Evolutionary conservation across 2,113 vertebrate genomes (phyloP).

Genomic region (Corythaeola cristata): DNA sequence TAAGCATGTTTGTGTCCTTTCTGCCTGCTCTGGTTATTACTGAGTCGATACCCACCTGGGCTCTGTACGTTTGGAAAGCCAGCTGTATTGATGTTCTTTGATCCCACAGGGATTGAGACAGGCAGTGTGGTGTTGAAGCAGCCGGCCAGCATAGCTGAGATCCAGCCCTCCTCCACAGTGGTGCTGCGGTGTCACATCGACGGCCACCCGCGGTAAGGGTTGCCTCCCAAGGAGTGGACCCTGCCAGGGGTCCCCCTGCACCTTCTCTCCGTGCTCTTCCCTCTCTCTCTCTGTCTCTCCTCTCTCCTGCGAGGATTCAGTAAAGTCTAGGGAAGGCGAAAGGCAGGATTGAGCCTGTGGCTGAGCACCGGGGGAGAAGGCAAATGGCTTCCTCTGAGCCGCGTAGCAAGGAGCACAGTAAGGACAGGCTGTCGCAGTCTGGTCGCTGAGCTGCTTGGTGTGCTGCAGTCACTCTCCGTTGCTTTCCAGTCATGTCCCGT

Average conservation of each 20-base stretch:
- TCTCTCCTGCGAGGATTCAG: slow-evolving; percentile 29
- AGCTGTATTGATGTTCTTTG: background rate
- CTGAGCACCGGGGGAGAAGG: slow-evolving; percentile 44
- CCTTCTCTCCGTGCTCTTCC: background rate
- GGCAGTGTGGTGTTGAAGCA: slow-evolving; percentile 89
- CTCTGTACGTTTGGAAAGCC: background rate
- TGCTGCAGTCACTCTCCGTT: slow-evolving; percentile 45
- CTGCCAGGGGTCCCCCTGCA: background rate
- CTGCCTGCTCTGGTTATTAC: background rate
- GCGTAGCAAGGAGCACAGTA: slow-evolving; percentile 59
- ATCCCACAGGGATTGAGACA: slow-evolving; percentile 87
- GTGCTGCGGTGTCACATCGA: slow-evolving; percentile 90
- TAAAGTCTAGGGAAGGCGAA: slow-evolving; percentile 47
- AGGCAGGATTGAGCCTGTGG: slow-evolving; percentile 53
- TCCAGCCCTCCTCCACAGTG: slow-evolving; percentile 87
- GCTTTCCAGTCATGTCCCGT: slow-evolving; percentile 44
- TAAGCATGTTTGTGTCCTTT: background rate
- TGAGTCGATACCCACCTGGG: background rate
- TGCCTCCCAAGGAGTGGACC: background rate
- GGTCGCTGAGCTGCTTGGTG: slow-evolving; percentile 14
- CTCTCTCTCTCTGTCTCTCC: background rate
- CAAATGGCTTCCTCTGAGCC: slow-evolving; percentile 30
- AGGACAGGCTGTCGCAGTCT: slow-evolving; percentile 37
- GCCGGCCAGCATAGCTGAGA: slow-evolving; percentile 81
- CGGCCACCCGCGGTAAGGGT: slow-evolving; percentile 93